Evolutionary conservation across 1,140 invertebrate species (phyloP).

Genomic region (Philopotamus ludificatus): DNA sequence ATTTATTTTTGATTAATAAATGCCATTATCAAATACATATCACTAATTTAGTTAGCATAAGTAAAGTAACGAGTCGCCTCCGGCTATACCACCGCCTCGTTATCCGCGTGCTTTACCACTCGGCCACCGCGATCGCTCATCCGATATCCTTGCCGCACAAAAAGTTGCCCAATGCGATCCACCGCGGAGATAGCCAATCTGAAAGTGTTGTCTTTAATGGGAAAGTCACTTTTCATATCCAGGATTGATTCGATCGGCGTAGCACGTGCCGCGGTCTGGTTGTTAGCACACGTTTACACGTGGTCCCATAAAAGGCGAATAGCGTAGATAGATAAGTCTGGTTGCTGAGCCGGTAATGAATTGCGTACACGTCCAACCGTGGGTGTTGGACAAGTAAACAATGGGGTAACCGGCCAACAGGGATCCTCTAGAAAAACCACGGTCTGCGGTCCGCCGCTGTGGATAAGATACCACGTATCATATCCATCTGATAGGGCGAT

Average conservation of each 20-base stretch:
- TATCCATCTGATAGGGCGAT: too few relatives aligned
- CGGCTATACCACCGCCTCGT: too few relatives aligned
- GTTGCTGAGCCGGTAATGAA: slow-evolving; percentile 8
- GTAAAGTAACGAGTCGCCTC: too few relatives aligned
- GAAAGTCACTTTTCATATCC: background rate
- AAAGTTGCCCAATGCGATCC: too few relatives aligned
- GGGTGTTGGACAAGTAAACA: slow-evolving; percentile 9
- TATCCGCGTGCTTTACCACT: too few relatives aligned
- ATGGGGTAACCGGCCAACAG: background rate
- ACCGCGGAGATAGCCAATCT: too few relatives aligned
- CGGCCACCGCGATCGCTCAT: too few relatives aligned
- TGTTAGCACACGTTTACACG: background rate
- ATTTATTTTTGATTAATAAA: too few relatives aligned
- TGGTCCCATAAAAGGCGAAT: background rate
- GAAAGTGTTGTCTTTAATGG: background rate
- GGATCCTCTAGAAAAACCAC: background rate
- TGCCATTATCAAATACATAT: too few relatives aligned
- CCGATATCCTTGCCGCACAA: too few relatives aligned
- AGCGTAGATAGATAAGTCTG: background rate
- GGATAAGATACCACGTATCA: slow-evolving; percentile 14
- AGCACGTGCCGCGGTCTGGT: background rate
- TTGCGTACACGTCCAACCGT: slow-evolving; percentile 14
- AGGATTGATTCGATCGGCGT: background rate
- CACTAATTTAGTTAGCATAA: too few relatives aligned
- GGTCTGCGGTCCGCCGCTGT: background rate